Base-by-base conservation (phyloP, 30 jellyfish, hydroid and myxozoan genomes). In the Aurelia aurita complex sp. Pacific region DNA sequence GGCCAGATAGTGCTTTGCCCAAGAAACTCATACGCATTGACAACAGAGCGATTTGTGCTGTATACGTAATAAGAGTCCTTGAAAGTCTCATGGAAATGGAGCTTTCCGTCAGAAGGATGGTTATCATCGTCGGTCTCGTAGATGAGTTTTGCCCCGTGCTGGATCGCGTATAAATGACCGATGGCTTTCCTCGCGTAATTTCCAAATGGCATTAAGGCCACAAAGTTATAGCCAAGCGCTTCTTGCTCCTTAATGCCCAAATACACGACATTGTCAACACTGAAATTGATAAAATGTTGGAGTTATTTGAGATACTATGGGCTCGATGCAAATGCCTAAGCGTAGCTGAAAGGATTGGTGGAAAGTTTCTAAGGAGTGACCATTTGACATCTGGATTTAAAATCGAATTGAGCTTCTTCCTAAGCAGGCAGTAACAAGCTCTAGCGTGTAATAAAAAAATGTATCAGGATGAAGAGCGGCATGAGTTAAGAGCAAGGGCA, bases 1-100 rank as follows among this genome's bases (percentile, higher is more conserved):
- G 98, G 98, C 98, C 98, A 94, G n/a, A 94, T 76, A 9, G 98
- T 88, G 80, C 98, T 94, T 68, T 94, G 98, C 7, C 98, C 98
- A 12, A 94, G 86, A 67, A 89, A 94, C 62, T 96, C 95, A 53
- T 88, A 94, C 11, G 94, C 95, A 68, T 93, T 93, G 51, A 88
- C 92, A 57, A 76, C 89, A 11, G 84, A 59, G 33, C 94, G 83
- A 14, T 82, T 85, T 16, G 96, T 64, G 79, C 57, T 69, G 64
- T 88, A 93, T n/a, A 87, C 89, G 73, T 42, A 68, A 81, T 93
- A 93, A 1, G 87, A 83, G 10, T 83, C 90, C 40, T 79, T 79
- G 29, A 23, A 50, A 7, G 82, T 83, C 81, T 74, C 85, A 74
- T 92, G 97, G 67, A 94, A 94, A 60, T 82, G 93, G 53, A 94